A percentile compares a stretch with the other conserved stretches of the same genome.
Evolutionary conservation across 2,888 invertebrate genomes (phyloP).

Genomic region (Aspidapion aeneum): DNA sequence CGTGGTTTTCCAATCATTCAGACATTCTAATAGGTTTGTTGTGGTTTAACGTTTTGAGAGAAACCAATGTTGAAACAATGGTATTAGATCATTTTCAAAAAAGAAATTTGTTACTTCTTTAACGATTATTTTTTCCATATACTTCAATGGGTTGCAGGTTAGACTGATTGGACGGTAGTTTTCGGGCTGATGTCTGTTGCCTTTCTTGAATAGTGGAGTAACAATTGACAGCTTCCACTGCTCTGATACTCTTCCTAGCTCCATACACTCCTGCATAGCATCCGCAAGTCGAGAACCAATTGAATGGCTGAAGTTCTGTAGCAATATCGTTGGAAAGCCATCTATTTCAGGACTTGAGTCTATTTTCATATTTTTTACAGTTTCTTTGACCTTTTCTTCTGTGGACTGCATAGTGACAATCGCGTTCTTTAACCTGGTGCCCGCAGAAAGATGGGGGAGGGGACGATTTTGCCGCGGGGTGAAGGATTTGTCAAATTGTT

Average conservation of each 20-base stretch:
- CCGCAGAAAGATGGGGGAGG: neutral
- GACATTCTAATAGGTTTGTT: too few relatives aligned
- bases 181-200: too few relatives aligned
- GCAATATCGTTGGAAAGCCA: too few relatives aligned
- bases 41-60: too few relatives aligned
- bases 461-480: neutral
- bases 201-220: neutral
- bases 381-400: neutral
- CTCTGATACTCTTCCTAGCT: neutral
- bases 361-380: neutral
- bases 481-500: constrained; percentile 4
- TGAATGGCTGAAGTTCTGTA: neutral
- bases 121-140: too few relatives aligned
- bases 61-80: neutral
- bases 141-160: too few relatives aligned
- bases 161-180: too few relatives aligned
- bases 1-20: too few relatives aligned
- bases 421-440: neutral
- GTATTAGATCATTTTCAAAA: too few relatives aligned
- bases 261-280: constrained; percentile 1
- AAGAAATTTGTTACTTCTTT: too few relatives aligned
- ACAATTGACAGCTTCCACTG: constrained; percentile 1
- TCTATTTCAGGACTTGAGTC: neutral
- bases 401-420: neutral
- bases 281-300: neutral